Percentiles rank a stretch among this genome's conserved stretches.
Conservation (phyloP, 2,888 invertebrate genomes). For the Fragum fragum region DNA sequence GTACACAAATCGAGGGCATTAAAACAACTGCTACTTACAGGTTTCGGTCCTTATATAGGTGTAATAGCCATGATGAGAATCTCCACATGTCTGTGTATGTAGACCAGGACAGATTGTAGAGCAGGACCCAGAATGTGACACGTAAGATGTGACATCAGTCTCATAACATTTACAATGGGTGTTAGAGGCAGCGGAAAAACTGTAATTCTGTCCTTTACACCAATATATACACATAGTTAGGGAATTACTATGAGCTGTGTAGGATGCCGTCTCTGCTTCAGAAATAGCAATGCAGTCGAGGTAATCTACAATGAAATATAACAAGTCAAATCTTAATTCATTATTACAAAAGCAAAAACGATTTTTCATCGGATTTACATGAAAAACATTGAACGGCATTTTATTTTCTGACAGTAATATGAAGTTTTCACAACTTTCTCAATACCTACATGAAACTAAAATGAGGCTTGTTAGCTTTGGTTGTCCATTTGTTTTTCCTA, state of each 20-base stretch:
- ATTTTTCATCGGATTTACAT: too few species aligned
- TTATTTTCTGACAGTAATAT: too few species aligned
- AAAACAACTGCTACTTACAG: constrained; percentile 5
- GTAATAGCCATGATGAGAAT: neutral
- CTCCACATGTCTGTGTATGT: constrained; percentile 53
- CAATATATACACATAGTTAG: constrained; percentile 57
- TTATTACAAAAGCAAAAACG: too few species aligned
- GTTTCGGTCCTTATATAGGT: neutral
- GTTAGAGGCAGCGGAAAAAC: constrained; percentile 35
- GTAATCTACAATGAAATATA: constrained; percentile 43
- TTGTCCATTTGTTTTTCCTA: too few species aligned
- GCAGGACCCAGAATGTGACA: constrained; percentile 39
- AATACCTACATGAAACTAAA: too few species aligned
- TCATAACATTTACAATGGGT: constrained; percentile 46
- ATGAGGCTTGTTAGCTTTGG: too few species aligned
- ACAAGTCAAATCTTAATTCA: too few species aligned
- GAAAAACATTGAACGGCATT: too few species aligned
- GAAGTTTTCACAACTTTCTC: too few species aligned
- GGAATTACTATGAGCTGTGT: constrained; percentile 21
- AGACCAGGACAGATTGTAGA: constrained; percentile 32
- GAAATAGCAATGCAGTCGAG: constrained; percentile 36
- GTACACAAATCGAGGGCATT: too few species aligned
- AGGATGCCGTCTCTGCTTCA: neutral
- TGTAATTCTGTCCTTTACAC: constrained; percentile 45
- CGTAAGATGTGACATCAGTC: constrained; percentile 14